A percentile compares a stretch with the other conserved stretches of the same genome.
Conservation (phyloP, 1,140 invertebrate species). For the Neodiprion fabricii region DNA sequence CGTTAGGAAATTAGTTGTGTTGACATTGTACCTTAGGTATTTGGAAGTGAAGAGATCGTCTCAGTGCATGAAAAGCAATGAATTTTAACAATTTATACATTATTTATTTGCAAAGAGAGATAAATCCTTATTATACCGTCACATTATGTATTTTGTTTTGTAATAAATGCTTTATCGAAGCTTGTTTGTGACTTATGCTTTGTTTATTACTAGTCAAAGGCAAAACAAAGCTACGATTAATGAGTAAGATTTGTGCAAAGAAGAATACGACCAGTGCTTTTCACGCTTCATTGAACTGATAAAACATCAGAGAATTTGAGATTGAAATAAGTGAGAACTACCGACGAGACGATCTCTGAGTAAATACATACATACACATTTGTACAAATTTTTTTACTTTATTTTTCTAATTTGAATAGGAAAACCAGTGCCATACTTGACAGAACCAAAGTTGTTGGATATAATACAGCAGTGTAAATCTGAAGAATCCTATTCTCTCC, state of each 20-base stretch:
- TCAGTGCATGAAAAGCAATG: constrained; percentile 22
- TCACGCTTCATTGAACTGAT: too few species aligned
- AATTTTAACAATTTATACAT: constrained; percentile 13
- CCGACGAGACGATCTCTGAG: too few species aligned
- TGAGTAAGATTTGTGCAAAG: too few species aligned
- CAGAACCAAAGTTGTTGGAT: constrained; percentile 69
- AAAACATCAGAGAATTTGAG: too few species aligned
- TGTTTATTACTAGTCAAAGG: neutral
- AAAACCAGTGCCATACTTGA: constrained; percentile 65
- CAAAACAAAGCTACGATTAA: too few species aligned
- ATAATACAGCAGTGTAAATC: constrained; percentile 72
- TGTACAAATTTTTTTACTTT: neutral
- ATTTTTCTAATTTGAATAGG: constrained; percentile 34
- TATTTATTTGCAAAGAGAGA: constrained; percentile 7
- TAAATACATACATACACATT: too few species aligned
- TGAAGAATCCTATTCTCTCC: constrained; percentile 67
- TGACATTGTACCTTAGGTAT: constrained; percentile 44
- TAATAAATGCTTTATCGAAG: constrained; percentile 18
- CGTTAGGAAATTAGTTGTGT: constrained; percentile 42
- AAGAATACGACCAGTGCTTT: too few species aligned
- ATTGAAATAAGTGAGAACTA: too few species aligned
- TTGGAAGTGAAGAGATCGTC: constrained; percentile 35
- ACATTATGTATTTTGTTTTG: constrained; percentile 17
- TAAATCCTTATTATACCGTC: constrained; percentile 8
- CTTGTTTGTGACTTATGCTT: constrained; percentile 3